phyloP scores from a whole-genome alignment of 2,888 invertebrate genomes.

The Conomelus anceps region DNA sequence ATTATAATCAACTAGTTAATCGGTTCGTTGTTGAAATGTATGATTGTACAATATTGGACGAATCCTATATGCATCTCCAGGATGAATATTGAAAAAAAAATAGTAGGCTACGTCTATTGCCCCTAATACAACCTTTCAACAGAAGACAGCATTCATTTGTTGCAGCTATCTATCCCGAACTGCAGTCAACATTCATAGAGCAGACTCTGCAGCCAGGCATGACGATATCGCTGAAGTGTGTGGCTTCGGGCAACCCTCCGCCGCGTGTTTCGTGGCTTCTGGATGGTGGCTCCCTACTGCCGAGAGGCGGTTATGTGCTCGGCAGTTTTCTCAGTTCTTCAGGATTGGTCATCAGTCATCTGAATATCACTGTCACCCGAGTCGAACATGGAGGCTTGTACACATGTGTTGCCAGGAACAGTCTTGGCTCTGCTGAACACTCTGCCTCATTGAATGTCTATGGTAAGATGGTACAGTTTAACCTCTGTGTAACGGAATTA shows the following conservation, averaged over 20 bases:
- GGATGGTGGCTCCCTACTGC: constrained; percentile 49
- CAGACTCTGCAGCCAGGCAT: constrained; percentile 46
- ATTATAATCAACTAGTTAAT: no score
- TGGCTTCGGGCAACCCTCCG: constrained; percentile 78
- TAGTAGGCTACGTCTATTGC: no score
- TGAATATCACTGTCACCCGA: constrained; percentile 69
- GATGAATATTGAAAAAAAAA: no score
- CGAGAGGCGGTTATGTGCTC: constrained; percentile 37
- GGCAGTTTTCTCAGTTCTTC: constrained; percentile 38
- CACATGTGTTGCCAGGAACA: constrained; percentile 71
- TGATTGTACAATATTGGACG: no score
- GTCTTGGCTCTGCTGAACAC: constrained; percentile 63
- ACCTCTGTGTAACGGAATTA: neutral
- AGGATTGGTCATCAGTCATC: constrained; percentile 71
- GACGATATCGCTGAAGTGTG: constrained; percentile 70
- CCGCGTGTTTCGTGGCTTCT: constrained; percentile 72
- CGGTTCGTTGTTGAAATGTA: no score
- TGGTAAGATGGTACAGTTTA: constrained; percentile 47
- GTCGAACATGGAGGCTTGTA: constrained; percentile 81
- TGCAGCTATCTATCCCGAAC: constrained; percentile 72
- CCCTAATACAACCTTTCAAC: no score
- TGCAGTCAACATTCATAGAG: constrained; percentile 78
- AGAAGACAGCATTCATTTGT: constrained; percentile 22
- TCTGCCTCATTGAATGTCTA: constrained; percentile 73
- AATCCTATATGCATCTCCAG: no score